A percentile compares a stretch with the other conserved stretches of the same genome.
Conservation (phyloP, 2,888 invertebrate genomes). For the Morpho achilles region DNA sequence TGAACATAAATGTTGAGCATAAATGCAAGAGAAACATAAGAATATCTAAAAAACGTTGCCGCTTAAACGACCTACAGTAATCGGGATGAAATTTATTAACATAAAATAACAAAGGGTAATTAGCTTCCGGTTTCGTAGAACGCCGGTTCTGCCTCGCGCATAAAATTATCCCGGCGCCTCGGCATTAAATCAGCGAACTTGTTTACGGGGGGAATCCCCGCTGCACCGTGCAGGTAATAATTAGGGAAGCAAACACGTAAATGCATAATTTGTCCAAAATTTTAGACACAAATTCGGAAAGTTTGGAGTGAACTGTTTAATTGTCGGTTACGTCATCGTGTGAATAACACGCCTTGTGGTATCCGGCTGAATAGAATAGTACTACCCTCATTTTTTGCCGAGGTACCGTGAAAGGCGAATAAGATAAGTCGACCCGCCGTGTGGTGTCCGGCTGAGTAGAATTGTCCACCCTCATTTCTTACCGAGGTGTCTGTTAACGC, state of each 20-base stretch:
- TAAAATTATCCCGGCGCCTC: constrained; percentile 42
- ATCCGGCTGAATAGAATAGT: too few species aligned
- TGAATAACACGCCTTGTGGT: too few species aligned
- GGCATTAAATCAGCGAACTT: constrained; percentile 31
- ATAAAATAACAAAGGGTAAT: constrained; percentile 77
- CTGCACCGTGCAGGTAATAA: constrained; percentile 21
- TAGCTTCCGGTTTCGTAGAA: constrained; percentile 44
- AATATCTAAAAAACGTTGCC: constrained; percentile 32
- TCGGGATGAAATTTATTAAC: constrained; percentile 67
- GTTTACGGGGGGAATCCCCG: constrained; percentile 8
- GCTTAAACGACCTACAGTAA: constrained; percentile 35
- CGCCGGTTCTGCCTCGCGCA: constrained; percentile 42
- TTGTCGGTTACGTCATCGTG: too few species aligned
- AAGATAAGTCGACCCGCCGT: too few species aligned
- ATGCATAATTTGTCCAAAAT: constrained; percentile 17
- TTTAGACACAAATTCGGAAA: not conserved
- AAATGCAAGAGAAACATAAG: too few species aligned
- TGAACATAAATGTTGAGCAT: too few species aligned
- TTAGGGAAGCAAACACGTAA: constrained; percentile 16
- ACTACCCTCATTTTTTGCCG: too few species aligned
- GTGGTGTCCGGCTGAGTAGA: too few species aligned
- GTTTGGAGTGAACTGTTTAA: not conserved
- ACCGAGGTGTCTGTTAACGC: too few species aligned
- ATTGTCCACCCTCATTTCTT: too few species aligned
- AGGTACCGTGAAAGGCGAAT: too few species aligned